Evolutionary conservation across 2,113 vertebrate species (phyloP).

Genomic region (Glaucidium brasilianum): DNA sequence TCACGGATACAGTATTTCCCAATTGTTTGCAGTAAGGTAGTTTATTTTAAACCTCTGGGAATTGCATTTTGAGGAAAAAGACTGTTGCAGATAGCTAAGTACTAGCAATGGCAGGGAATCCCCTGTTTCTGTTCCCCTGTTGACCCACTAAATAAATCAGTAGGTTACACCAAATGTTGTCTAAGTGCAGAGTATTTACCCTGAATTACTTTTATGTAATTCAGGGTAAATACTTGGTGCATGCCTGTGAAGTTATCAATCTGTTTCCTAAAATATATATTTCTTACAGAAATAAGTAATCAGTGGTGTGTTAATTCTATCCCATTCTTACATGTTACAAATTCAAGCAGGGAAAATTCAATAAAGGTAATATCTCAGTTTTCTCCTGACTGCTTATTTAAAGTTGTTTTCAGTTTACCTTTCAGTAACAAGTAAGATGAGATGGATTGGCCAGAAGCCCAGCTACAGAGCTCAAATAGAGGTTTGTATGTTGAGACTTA

Average conservation of each 20-base stretch:
- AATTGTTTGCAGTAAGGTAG: not conserved
- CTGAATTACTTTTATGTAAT: not conserved
- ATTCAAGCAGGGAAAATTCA: not conserved
- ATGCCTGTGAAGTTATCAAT: not conserved
- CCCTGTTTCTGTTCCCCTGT: constrained; percentile 33
- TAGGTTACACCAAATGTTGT: not conserved
- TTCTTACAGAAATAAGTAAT: not conserved
- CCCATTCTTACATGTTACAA: not conserved
- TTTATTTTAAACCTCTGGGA: not conserved
- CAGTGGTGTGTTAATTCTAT: not conserved
- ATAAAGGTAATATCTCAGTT: not conserved
- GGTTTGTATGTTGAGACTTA: not conserved
- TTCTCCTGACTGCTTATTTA: not conserved
- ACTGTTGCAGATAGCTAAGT: not conserved
- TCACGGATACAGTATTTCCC: not conserved
- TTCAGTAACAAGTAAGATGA: constrained; percentile 1
- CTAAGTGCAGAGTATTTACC: not conserved
- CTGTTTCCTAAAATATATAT: not conserved
- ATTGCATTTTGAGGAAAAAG: not conserved
- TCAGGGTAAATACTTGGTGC: not conserved
- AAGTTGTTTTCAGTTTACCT: not conserved
- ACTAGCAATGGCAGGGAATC: constrained; percentile 32
- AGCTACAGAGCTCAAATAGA: not conserved
- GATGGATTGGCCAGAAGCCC: not conserved
- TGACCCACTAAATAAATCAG: constrained; percentile 2